These are phyloP conservation scores for Himalopsyche kuldschensis DNA, from an alignment of 2,888 invertebrate genomes.

Conservation along the genomic window DNA sequence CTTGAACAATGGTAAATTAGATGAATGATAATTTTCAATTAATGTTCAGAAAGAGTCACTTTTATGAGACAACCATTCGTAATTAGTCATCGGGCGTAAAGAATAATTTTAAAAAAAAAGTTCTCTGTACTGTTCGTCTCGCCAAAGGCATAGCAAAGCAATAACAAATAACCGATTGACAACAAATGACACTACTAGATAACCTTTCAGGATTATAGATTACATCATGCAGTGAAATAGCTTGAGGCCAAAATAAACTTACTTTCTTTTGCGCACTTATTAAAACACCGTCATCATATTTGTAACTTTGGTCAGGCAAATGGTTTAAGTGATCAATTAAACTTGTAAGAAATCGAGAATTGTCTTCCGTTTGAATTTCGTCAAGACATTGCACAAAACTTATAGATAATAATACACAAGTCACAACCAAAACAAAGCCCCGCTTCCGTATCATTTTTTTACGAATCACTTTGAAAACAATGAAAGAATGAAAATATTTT, in stretches of 20 bases:
- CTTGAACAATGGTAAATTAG: no score
- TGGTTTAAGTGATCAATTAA: constrained; percentile 56
- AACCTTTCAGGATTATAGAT: constrained; percentile 15
- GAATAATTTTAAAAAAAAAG: no score
- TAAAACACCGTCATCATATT: constrained; percentile 53
- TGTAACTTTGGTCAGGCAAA: constrained; percentile 51
- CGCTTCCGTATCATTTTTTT: neutral
- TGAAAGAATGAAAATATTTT: neutral
- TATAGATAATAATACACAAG: neutral
- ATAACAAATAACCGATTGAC: no score
- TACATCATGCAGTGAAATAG: neutral
- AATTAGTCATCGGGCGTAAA: no score
- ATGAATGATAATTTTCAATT: no score
- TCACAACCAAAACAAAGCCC: neutral
- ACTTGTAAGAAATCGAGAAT: constrained; percentile 46
- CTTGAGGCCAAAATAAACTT: constrained; percentile 42
- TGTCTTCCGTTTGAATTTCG: neutral
- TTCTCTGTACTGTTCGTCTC: no score
- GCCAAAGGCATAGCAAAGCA: no score
- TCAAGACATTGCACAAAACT: neutral
- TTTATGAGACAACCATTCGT: no score
- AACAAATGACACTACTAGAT: constrained; percentile 1
- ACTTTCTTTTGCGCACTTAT: constrained; percentile 54
- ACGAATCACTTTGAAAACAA: neutral
- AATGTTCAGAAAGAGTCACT: no score